These are phyloP conservation scores for Potamilus streckersoni DNA, from an alignment of 1,140 invertebrate genomes.

Conservation along the genomic window DNA sequence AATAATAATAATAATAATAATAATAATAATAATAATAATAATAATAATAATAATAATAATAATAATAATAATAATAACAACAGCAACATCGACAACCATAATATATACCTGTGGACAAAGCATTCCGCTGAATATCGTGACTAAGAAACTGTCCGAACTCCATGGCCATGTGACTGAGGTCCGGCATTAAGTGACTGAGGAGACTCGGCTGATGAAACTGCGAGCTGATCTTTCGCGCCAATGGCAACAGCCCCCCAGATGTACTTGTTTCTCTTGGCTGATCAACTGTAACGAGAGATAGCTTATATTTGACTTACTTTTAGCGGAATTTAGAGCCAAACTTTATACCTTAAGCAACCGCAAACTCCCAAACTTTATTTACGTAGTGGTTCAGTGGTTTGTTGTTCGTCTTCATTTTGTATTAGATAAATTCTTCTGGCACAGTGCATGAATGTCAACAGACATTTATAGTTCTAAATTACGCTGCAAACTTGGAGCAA, in stretches of 20 bases:
- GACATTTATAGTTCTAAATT: too few species aligned
- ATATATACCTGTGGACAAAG: conserved; percentile 23
- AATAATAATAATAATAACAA: too few species aligned
- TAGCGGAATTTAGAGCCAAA: neutral
- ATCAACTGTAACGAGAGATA: neutral
- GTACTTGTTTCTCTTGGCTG: conserved; percentile 9
- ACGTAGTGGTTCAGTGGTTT: too few species aligned
- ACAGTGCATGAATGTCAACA: neutral
- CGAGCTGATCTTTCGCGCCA: conserved; percentile 30
- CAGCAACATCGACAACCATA: too few species aligned
- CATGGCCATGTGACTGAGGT: conserved; percentile 31
- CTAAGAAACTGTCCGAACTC: conserved; percentile 48
- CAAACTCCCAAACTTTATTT: neutral
- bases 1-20: too few species aligned
- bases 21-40: too few species aligned
- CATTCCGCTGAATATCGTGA: conserved; percentile 41
- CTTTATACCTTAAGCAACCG: neutral
- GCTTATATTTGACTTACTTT: neutral
- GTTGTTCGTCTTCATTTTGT: neutral
- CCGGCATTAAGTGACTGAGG: neutral
- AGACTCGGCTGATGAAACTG: conserved; percentile 16
- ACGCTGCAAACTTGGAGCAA: too few species aligned
- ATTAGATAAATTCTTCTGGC: neutral
- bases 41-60: too few species aligned
- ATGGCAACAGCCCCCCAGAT: conserved; percentile 19